A percentile compares a stretch with the other conserved stretches of the same genome.
phyloP scores from a whole-genome alignment of 2,797 vertebrate genomes.

The Lagodon rhomboides region DNA sequence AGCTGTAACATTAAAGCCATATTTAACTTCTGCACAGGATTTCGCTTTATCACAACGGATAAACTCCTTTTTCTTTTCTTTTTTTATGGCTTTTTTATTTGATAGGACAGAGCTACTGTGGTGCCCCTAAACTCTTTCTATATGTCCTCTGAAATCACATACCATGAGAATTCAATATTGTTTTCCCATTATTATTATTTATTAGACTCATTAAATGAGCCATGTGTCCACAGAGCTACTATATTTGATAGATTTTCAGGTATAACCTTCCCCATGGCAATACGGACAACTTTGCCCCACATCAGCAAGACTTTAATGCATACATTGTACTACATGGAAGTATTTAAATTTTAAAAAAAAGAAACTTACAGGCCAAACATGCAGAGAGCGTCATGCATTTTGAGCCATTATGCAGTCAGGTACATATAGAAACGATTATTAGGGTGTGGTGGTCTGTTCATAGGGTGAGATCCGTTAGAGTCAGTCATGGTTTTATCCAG shows the following conservation, averaged over 20 bases:
- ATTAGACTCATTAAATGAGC: background rate
- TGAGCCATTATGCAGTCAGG: background rate
- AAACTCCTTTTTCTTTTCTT: constrained; percentile 2
- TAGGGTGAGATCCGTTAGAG: background rate
- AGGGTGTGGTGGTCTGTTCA: background rate
- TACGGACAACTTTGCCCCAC: background rate
- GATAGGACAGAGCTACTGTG: background rate
- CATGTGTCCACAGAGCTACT: background rate
- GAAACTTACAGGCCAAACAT: background rate
- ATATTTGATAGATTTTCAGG: background rate
- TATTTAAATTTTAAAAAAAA: background rate
- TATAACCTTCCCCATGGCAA: background rate
- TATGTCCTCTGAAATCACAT: constrained; percentile 20
- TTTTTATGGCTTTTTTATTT: too few species aligned
- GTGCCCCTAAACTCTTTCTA: background rate
- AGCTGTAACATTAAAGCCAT: constrained; percentile 53
- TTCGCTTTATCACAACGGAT: constrained; percentile 29
- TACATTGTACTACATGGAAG: background rate
- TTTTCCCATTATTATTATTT: background rate
- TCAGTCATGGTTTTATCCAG: background rate
- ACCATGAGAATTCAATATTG: background rate
- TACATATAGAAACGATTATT: background rate
- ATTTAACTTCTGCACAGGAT: constrained; percentile 36
- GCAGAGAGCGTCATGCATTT: background rate
- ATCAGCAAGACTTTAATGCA: constrained; percentile 5